A percentile compares a stretch with the other conserved stretches of the same genome.
Conservation (phyloP, 2,113 vertebrate genomes). For the Cyprinodon variegatus region DNA sequence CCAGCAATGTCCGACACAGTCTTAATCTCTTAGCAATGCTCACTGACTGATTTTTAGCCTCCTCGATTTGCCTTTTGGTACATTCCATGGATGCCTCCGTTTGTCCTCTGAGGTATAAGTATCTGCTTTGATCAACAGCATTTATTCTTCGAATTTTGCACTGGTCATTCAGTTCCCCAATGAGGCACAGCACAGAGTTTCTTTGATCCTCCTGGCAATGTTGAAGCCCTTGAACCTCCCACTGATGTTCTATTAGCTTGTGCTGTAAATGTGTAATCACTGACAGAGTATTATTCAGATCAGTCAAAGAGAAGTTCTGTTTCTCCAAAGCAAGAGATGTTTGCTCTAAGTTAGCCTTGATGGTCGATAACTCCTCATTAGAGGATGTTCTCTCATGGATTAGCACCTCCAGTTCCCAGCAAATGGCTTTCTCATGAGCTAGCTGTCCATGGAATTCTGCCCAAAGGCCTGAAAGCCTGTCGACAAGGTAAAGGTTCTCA, state of each 20-base stretch:
- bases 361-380: slow-evolving; percentile 68
- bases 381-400: slow-evolving; percentile 76
- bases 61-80: slow-evolving; percentile 71
- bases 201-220: slow-evolving; percentile 63
- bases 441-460: slow-evolving; percentile 76
- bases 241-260: slow-evolving; percentile 73
- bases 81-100: slow-evolving; percentile 73
- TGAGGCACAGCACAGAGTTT: slow-evolving; percentile 58
- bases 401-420: slow-evolving; percentile 79
- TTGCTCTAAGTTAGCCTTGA: slow-evolving; percentile 76
- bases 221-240: slow-evolving; percentile 69
- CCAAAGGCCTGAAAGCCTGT: slow-evolving; percentile 83
- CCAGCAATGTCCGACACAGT: slow-evolving; percentile 77
- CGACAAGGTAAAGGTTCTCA: slow-evolving; percentile 84
- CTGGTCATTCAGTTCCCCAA: slow-evolving; percentile 76
- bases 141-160: slow-evolving; percentile 68
- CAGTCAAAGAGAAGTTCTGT: slow-evolving; percentile 67
- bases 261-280: slow-evolving; percentile 38
- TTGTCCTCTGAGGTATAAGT: slow-evolving; percentile 74
- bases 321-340: slow-evolving; percentile 57
- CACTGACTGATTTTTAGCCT: slow-evolving; percentile 42
- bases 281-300: slow-evolving; percentile 38
- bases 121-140: slow-evolving; percentile 72
- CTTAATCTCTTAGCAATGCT: slow-evolving; percentile 64
- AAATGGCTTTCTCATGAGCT: slow-evolving; percentile 78